These are phyloP conservation scores for Bradynema listronoti DNA, from an alignment of 1,140 invertebrate species.

Conservation along the genomic window DNA sequence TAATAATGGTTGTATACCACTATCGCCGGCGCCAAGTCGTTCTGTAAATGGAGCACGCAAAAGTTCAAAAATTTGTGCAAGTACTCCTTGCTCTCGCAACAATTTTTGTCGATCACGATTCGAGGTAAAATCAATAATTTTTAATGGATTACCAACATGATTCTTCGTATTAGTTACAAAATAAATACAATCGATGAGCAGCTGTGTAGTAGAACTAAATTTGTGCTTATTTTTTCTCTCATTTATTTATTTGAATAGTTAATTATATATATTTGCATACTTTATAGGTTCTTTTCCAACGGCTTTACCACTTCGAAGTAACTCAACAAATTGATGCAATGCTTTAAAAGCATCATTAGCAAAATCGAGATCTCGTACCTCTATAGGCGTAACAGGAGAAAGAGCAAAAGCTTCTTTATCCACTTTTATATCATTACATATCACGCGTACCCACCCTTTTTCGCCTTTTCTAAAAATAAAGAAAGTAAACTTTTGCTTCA, in stretches of 20 bases:
- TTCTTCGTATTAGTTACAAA: conserved; percentile 94
- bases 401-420: conserved; percentile 98
- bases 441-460: conserved; percentile 64
- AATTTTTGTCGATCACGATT: conserved; percentile 93
- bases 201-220: conserved; percentile 73
- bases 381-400: conserved; percentile 83
- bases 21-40: conserved; percentile 59
- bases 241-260: conserved; percentile 11
- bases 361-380: conserved; percentile 96
- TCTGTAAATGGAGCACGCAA: conserved; percentile 69
- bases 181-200: conserved; percentile 76
- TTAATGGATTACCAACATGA: conserved; percentile 84
- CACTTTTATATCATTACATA: conserved; percentile 84
- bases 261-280: conserved; percentile 21
- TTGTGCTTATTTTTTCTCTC: neutral
- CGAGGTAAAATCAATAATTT: conserved; percentile 77
- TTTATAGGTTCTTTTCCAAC: conserved; percentile 53
- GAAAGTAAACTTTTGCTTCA: too few species aligned
- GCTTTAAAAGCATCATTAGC: conserved; percentile 86
- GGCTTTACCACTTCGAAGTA: conserved; percentile 48
- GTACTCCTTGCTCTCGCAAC: conserved; percentile 89
- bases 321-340: conserved; percentile 46
- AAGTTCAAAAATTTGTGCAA: conserved; percentile 85
- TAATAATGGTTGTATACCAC: conserved; percentile 71
- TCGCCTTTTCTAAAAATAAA: conserved; percentile 49